Base-by-base conservation (phyloP, 2,888 invertebrate species). In the Noctua janthina region DNA sequence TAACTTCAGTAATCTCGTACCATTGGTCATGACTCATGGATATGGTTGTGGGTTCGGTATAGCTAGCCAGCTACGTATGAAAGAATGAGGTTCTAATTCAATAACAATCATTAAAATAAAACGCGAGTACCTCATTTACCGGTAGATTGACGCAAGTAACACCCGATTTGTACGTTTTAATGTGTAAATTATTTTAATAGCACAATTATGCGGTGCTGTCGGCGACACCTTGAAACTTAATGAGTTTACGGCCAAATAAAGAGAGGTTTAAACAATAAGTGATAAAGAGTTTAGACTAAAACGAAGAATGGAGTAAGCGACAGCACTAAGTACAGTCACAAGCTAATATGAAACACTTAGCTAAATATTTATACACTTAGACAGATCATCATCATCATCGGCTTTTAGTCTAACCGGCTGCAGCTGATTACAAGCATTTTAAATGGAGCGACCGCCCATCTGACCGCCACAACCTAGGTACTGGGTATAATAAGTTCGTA, bases 161-260 rank as follows among this genome's bases (percentile, higher is more conserved):
- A 67, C 85, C 88, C 67, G 46, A 81, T 87, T 75, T 70, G 89
- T 85, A 78, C 72, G 74, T 74, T 77, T 79, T 82, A 81, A 89
- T 89, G 89, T 68, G 87, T 82, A 87, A 84, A 89, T 87, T 89
- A 89, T 89, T 88, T 79, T 88, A 89, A 89, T 88, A 23, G 75
- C 11, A 43, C 71, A 78, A 85, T 89, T 89, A 89, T 82, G 82
- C 73, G 72, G 62, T 79, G 76, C 59, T 77, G 84, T 29, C 81
- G 74, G 74, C 75, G 68, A 87, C 82, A 80, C 89, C 84, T 87
- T 90, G 86, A 84, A 85, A 89, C 62, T 76, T 82, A 89, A 90
- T 89, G 87, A 84, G 82, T 87, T 85, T 82, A 77, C 74, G 13
- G 35, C 90, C 90, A 87, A 89, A 90, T 84, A 76, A 80, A 83